Base-by-base conservation (phyloP, 2,888 invertebrate species). In the Polydrusus tereticollis region DNA sequence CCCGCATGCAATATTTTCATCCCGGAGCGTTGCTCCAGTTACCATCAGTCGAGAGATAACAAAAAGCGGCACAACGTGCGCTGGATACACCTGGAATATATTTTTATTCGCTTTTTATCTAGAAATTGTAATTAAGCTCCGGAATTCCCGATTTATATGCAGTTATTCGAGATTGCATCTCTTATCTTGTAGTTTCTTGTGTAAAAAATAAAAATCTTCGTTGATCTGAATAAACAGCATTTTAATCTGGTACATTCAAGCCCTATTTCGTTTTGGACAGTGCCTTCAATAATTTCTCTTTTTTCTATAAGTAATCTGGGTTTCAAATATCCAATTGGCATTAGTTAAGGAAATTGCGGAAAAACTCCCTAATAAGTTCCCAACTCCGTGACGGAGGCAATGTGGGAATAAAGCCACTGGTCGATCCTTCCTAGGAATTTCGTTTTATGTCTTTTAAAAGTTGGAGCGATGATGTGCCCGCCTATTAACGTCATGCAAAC, bases 401-500 rank as follows among this genome's bases (percentile, higher is more conserved):
- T 59, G 67, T 67, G 67, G 59, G 50, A 58, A 67, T 47, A 36
- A 66, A 58, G 43, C 58, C 47, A 38, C 66, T 58, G 58, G 66
- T 66, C 66, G 57, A 67, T 67, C 20, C 26, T 59, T 21, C 23
- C n/a, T 14, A 38, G 59, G 36, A 67, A 58, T 67, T 67, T 67
- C 50, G 59, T 47, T 67, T 67, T 67, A 67, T 67, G 58, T 58
- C 45, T 59, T 21, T 59, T 58, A 47, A 59, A 67, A 67, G 58
- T 67, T 67, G 38, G 45, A 67, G 67, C 67, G 67, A 59, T 67
- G 67, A 67, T 67, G 67, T 59, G 59, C n/a, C 67, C 58, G 47
- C 33, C 59, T 59, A 58, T 67, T 67, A 59, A 47, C 67, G 47
- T 33, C 67, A 67, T 67, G 67, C 67, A 47, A 45, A 14, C 29